Base-by-base conservation (phyloP, 2,113 vertebrate genomes). In the Litocranius walleri region DNA sequence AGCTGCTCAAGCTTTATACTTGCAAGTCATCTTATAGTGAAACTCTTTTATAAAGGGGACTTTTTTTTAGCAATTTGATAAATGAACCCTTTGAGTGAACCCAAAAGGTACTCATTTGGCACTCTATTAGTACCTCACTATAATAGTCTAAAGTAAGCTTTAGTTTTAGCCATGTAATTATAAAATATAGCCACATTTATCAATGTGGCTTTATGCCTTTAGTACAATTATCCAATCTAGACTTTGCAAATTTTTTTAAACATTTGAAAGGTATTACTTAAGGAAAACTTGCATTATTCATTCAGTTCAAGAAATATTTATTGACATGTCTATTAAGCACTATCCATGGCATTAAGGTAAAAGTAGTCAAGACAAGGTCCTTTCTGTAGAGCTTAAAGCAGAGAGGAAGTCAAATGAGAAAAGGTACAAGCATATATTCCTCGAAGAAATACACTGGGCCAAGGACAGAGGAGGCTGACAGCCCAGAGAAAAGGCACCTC, bases 161-260 rank as follows among this genome's bases (percentile, higher is more conserved):
- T 62, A 67, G 82, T 80, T 90, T 97, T 19, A 96, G 43, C 52
- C 82, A 25, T 52, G 78, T 57, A 96, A 93, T 96, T 93, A 94
- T 40, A 97, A 97, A 97, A 85, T 56, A 25, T 54, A 74, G 36
- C 21, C 29, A 84, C 29, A 87, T 29, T 94, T 93, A 85, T 67
- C 48, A 82, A 17, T 57, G 1, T 85, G 88, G 78, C 5, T 93
- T 83, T 87, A 82, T 88, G 14, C 23, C n/a, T 62, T 96, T 81
- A 95, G 19, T n/a, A 77, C 9, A 85, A 74, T 52, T 61, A 83
- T 52, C 5, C 80, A 84, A 19, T 36, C 86, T 82, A 74, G 29
- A 2, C 74, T 97, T 91, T 84, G 54, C 74, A 85, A 78, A 52
- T 14, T 3, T 45, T 71, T 29, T 50, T 5, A 92, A 81, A 91